Conservation (phyloP, 2,113 vertebrate species). For the Barnardius zonarius region DNA sequence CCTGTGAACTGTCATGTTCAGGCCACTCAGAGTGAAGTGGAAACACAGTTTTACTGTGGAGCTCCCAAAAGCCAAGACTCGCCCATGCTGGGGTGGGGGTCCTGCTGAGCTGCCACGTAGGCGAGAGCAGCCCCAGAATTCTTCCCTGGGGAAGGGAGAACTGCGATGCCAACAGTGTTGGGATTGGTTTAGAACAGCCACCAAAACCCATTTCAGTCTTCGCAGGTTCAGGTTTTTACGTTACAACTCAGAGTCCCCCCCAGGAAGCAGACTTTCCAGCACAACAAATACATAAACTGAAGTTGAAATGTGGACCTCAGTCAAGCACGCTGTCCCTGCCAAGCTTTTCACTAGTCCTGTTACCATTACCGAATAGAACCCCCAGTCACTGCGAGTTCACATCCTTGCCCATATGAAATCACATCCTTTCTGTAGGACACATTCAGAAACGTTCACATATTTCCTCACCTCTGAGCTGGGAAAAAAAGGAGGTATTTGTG, state of each 20-base stretch:
- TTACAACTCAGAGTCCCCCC: background rate
- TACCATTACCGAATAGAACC: background rate
- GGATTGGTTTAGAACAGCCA: background rate
- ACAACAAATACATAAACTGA: background rate
- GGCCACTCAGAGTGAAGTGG: background rate
- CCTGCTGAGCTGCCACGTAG: background rate
- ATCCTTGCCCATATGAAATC: background rate
- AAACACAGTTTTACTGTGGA: background rate
- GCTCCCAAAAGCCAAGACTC: background rate
- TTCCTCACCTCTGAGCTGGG: background rate
- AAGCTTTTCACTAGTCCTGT: background rate
- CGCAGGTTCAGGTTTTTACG: background rate
- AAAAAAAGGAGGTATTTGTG: background rate
- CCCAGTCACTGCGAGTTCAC: rapidly evolving
- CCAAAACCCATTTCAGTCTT: background rate
- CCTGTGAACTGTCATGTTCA: background rate
- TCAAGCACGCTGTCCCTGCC: background rate
- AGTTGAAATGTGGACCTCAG: background rate
- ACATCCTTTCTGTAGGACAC: background rate
- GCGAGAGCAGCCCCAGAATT: background rate
- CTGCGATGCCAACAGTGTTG: rapidly evolving
- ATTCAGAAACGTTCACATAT: background rate
- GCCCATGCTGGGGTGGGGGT: rapidly evolving
- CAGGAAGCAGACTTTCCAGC: background rate
- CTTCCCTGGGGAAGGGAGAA: background rate